Conservation (phyloP, 2,113 vertebrate genomes). For the Ammospiza nelsoni region DNA sequence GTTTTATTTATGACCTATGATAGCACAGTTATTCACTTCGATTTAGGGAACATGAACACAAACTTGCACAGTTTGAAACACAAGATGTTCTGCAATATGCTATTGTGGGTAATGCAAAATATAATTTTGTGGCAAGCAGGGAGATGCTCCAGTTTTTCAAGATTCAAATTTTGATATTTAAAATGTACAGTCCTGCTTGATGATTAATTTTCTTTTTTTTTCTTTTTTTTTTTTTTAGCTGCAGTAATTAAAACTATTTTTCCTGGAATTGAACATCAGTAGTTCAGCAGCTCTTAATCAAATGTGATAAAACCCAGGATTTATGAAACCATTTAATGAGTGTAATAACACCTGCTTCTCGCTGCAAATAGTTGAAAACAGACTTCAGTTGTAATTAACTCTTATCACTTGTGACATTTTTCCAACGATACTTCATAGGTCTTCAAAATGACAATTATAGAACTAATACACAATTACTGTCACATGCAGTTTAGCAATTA, state of each 20-base stretch:
- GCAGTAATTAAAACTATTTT: slow-evolving; percentile 65
- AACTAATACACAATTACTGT: slow-evolving; percentile 83
- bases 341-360: slow-evolving; percentile 77
- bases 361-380: slow-evolving; percentile 77
- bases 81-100: slow-evolving; percentile 54
- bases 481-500: slow-evolving; percentile 79
- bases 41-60: slow-evolving; percentile 27
- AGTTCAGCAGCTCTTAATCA: slow-evolving; percentile 74
- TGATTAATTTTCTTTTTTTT: background rate
- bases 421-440: slow-evolving; percentile 78
- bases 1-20: slow-evolving; percentile 51
- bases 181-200: slow-evolving; percentile 17
- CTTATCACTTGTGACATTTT: slow-evolving; percentile 80
- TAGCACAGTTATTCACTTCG: slow-evolving; percentile 33
- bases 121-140: slow-evolving; percentile 32
- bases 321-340: slow-evolving; percentile 79
- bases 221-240: background rate
- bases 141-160: slow-evolving; percentile 21
- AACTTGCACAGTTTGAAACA: slow-evolving; percentile 49
- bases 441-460: slow-evolving; percentile 81
- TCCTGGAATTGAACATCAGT: slow-evolving; percentile 62
- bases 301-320: slow-evolving; percentile 75
- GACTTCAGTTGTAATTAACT: slow-evolving; percentile 81
- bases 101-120: slow-evolving; percentile 46
- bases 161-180: slow-evolving; percentile 55